Base-by-base conservation (phyloP, 1,140 invertebrate species). In the Vanessa tameamea region DNA sequence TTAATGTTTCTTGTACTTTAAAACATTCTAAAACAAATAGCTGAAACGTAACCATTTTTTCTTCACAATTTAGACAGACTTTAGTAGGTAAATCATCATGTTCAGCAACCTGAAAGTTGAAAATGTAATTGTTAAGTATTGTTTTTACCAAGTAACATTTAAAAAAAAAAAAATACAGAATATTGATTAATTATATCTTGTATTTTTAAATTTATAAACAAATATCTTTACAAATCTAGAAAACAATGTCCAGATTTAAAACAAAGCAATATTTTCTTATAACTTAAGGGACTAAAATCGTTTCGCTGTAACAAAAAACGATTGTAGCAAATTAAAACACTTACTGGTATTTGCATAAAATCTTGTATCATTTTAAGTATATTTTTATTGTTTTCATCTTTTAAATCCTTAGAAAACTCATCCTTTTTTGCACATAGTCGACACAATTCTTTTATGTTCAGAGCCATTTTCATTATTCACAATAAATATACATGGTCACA, bases 21-120 rank as follows among this genome's bases (percentile, higher is more conserved):
- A 82, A 84, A 69, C 90, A 92, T 77, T 92, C 88, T 65, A 90
- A 79, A 55, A 92, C 78, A 87, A 90, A 92, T 26, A 91, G 71
- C 82, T 90, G 87, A 76, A 92, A 90, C 23, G 88, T 85, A 9
- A 89, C 72, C 71, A 92, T 82, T 83, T 84, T 91, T 70, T 91
- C 90, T 81, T 92, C 89, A 83, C 90, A 92, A 47, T 87, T 89
- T n/a, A 90, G 69, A 75, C 90, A 91, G 31, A 91, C 86, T 75
- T 86, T 90, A 63, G 88, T 89, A 47, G 90, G 87, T 71, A 91
- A 77, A 57, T 78, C 77, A 66, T 91, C 88, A 78, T 78, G 84
- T 66, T 89, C 87, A 74, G 77, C 79, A 26, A 90, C 69, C 88
- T 91, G 78, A 57, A 86, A 87, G 63, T 65, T 47, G 31, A 53